Evolutionary conservation across 2,113 vertebrate genomes (phyloP), one percentile per base, ranked within the genome.

Genomic region (Nibea albiflora): DNA sequence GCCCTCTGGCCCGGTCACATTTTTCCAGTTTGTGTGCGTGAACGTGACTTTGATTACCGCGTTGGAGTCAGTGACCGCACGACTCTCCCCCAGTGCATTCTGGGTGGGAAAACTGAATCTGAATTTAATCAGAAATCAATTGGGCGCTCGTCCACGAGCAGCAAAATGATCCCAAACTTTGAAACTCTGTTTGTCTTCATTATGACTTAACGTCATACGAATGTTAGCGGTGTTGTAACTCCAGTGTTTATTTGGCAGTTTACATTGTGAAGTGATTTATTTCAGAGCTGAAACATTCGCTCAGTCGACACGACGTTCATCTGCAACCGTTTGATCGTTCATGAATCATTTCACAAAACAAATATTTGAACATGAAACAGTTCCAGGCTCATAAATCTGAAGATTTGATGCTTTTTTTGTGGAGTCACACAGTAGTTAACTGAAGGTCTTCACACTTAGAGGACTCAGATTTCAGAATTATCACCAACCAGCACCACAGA

Each of bases 1-100:
- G 62, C 46, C 20, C 39, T 35, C 53, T 31, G n/a, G 16, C 35
- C 16, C 8, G 60, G 73, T 73, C 78, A 78, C 78, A 81, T 73
- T 31, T 68, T 50, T 73, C 17, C 52, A 39, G 1, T 73, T 50
- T 53, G 4, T 22, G 28, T 64, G 22, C 0, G 1, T 7, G 26
- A 77, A 73, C 3, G 44, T 78, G 79, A 86, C 69, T 14, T 52
- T 69, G 8, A 3, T 77, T 67, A 46, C 1, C 4, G 14, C 1
- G 73, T 12, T 7, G 60, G 2, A 49, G 50, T 22, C 12, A 2
- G 3, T 1, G 19, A 44, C 31, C 0, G 22, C 26, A 1, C 15
- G 0, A 44, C 64, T 49, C 49, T 44, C 1, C 11, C 11, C 0
- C 63, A 50, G 4, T 56, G 57, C 26, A 6, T n/a, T 46, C n/a